Conservation (phyloP, 2,888 invertebrate species). For the Hedya salicella region DNA sequence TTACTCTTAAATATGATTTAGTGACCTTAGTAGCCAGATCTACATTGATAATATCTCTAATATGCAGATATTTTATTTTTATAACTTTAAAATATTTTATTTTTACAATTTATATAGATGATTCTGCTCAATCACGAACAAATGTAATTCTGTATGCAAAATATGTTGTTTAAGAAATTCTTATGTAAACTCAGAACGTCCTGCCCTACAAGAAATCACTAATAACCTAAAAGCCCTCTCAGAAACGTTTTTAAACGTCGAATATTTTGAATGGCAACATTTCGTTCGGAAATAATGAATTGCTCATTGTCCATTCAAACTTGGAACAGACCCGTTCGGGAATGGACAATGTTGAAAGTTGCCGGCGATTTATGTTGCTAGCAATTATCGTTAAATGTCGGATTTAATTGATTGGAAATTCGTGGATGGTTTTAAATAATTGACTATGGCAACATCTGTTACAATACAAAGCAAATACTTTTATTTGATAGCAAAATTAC, state of each 20-base stretch:
- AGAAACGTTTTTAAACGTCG: slow-evolving; percentile 30
- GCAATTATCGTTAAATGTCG: slow-evolving; percentile 39
- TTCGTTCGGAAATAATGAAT: slow-evolving; percentile 58
- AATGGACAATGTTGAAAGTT: slow-evolving; percentile 37
- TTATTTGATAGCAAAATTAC: no score
- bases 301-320: slow-evolving; percentile 62
- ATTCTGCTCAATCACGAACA: no score
- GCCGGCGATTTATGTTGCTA: slow-evolving; percentile 31
- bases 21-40: no score
- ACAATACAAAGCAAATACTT: no score
- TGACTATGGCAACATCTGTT: slow-evolving; percentile 12
- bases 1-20: no score
- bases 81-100: no score
- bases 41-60: no score
- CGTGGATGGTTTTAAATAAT: slow-evolving; percentile 21
- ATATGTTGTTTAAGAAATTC: no score
- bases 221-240: slow-evolving; percentile 31
- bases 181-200: no score
- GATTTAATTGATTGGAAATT: slow-evolving; percentile 40
- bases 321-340: slow-evolving; percentile 27
- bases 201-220: neutral
- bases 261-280: slow-evolving; percentile 40
- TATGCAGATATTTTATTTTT: no score
- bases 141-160: no score
- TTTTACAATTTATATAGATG: no score